Evolutionary conservation across 2,888 invertebrate genomes (phyloP), one percentile per base, ranked within the genome.

Genomic region (Apodemia mormo): DNA sequence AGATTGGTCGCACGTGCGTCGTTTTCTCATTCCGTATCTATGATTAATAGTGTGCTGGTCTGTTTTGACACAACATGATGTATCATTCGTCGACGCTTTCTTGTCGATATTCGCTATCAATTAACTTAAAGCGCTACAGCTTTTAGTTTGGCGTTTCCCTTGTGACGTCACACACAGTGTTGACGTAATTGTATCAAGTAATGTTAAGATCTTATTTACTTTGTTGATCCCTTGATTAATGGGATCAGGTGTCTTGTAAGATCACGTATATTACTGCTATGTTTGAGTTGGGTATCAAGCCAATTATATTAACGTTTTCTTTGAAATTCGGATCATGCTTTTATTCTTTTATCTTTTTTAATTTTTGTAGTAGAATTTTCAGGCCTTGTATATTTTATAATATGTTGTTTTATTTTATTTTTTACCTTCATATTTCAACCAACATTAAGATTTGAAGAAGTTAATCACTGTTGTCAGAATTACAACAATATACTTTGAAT

Each of bases 61-160:
- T 84, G 90, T 85, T 86, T 80, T 89, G 92, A 91, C 91, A 84
- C 83, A 78, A 79, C 84, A 83, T 89, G 90, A 92, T 92, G 92
- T 91, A 92, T 92, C 90, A 92, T 89, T 90, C 82, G 78, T 75
- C 82, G 79, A 84, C 83, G 84, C 77, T 89, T 89, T 89, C 87
- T 89, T 89, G 89, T 88, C 88, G 85, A 90, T 89, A 82, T 82
- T 82, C 79, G 77, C 81, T 82, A 90, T 91, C 91, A 91, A 91
- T 92, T 91, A 89, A 82, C 85, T 87, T 85, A 73, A 68, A 70
- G 71, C 71, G 72, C 70, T 69, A 72, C 65, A 56, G 65, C 69
- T 64, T 67, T 67, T 68, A 49, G 49, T 49, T 45, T 14, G n/a
- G 45, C 43, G 66, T 66, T 66, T 64, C 64, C 64, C 64, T 33